Base-by-base conservation (phyloP, 2,113 vertebrate genomes). In the Cyprinodon brontotheroides region DNA sequence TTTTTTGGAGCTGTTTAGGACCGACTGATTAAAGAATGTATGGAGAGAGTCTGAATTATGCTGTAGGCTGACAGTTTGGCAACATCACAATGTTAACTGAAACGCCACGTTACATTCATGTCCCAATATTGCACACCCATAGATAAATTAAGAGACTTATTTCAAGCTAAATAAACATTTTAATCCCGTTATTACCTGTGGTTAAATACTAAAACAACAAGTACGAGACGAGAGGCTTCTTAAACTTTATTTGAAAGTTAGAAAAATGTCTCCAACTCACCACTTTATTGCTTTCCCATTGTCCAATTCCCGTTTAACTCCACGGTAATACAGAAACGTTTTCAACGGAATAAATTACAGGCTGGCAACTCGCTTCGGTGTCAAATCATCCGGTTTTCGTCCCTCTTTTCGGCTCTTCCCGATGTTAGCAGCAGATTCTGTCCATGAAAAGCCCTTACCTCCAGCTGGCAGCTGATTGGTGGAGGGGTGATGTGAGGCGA, bases 71-170 rank as follows among this genome's bases (percentile, higher is more conserved):
- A 57, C 50, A 57, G 50, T 63, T 22, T 80, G 86, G 84, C 40
- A 85, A 75, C 79, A 76, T 85, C 75, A 75, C 73, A 75, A 72
- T 71, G 83, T 71, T 59, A 74, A 47, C 74, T n/a, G 6, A 80
- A 65, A 81, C 88, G 90, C 92, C 88, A 93, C 88, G 91, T 90
- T 90, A 85, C 67, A 89, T 70, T 43, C 74, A 71, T 77, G 65
- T 75, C 74, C 45, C 40, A 65, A 10, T 17, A 61, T 9, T 39
- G 50, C 10, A 22, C 53, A 14, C 17, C 48, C 17, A 60, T 36
- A 1, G 4, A 53, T 36, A 2, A 11, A 5, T 1, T 41, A 38
- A 74, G 70, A 63, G 0, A 65, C 37, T 45, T 6, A 2, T 0
- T 37, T 17, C 1, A 69, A 9, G 29, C n/a, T 45, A 57, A 59